Evolutionary conservation across 1,140 invertebrate genomes (phyloP).

Genomic region (Pachyrhynchus sulphureomaculatus): DNA sequence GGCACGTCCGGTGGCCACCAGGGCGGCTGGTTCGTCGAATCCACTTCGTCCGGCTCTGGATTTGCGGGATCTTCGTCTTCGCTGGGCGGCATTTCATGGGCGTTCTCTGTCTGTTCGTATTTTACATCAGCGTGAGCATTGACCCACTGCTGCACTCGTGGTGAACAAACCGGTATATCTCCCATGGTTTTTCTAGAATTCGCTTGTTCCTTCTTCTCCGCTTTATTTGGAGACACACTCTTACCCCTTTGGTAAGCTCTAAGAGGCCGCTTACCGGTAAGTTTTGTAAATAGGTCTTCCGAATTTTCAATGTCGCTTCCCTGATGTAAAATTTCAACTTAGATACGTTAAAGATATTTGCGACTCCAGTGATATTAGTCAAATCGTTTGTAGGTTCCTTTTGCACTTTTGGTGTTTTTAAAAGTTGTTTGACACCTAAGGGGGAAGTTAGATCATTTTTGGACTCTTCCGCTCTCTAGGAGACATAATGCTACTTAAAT

Average conservation of each 20-base stretch:
- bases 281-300: conserved; percentile 40
- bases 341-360: conserved; percentile 46
- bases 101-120: no score
- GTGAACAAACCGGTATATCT: conserved; percentile 15
- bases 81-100: no score
- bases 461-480: conserved; percentile 45
- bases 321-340: conserved; percentile 46
- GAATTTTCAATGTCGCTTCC: conserved; percentile 36
- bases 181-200: conserved; percentile 27
- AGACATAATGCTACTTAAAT: no score
- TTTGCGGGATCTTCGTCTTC: no score
- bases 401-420: conserved; percentile 13
- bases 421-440: conserved; percentile 10
- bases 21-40: no score
- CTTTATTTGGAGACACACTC: conserved; percentile 23
- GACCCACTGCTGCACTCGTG: conserved; percentile 29
- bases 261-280: conserved; percentile 50
- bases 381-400: conserved; percentile 49
- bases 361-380: conserved; percentile 51
- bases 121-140: conserved; percentile 15
- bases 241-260: conserved; percentile 26
- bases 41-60: no score
- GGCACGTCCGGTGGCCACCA: no score
- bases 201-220: not conserved
- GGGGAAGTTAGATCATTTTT: conserved; percentile 50